phyloP scores from a whole-genome alignment of 1,140 invertebrate genomes.

The Periplaneta americana region DNA sequence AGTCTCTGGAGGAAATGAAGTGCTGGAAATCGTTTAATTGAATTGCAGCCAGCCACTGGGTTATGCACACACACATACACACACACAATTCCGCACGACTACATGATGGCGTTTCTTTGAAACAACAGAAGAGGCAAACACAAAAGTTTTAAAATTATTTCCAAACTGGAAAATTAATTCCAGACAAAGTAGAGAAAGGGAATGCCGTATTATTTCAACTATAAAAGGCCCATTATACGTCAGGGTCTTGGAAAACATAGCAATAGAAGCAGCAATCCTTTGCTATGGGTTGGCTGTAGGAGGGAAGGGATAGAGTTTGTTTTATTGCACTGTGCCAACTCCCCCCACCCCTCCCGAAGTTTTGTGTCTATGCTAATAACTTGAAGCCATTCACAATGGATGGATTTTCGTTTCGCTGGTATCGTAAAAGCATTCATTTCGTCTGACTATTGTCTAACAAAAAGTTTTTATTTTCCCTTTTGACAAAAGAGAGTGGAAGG shows the following conservation, averaged over 20 bases:
- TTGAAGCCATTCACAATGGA: conserved; percentile 1
- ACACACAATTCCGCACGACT: not conserved
- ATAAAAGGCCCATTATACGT: not conserved
- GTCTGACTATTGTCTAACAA: conserved; percentile 10
- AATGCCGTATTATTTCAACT: not conserved
- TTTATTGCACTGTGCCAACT: not conserved
- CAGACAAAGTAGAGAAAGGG: conserved; percentile 1
- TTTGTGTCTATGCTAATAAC: conserved; percentile 5
- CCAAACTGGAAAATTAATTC: conserved; percentile 9
- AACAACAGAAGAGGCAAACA: conserved; percentile 2
- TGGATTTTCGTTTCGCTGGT: conserved; percentile 4
- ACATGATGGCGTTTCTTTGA: conserved; percentile 2
- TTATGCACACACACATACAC: not conserved
- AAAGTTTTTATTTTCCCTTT: conserved; percentile 1
- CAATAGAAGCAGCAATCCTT: not conserved
- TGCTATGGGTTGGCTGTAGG: not conserved
- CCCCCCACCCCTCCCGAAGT: not conserved
- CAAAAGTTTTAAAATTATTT: conserved; percentile 9
- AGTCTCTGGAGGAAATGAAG: not conserved
- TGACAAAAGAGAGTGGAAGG: not conserved
- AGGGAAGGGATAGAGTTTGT: not conserved
- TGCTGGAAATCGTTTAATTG: conserved; percentile 2
- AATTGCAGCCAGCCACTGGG: not conserved
- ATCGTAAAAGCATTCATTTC: conserved; percentile 6
- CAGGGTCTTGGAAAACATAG: not conserved